Percentiles rank a stretch among this genome's conserved stretches.
Evolutionary conservation across 2,113 vertebrate species (phyloP).

Genomic region (Uropsilus gracilis): DNA sequence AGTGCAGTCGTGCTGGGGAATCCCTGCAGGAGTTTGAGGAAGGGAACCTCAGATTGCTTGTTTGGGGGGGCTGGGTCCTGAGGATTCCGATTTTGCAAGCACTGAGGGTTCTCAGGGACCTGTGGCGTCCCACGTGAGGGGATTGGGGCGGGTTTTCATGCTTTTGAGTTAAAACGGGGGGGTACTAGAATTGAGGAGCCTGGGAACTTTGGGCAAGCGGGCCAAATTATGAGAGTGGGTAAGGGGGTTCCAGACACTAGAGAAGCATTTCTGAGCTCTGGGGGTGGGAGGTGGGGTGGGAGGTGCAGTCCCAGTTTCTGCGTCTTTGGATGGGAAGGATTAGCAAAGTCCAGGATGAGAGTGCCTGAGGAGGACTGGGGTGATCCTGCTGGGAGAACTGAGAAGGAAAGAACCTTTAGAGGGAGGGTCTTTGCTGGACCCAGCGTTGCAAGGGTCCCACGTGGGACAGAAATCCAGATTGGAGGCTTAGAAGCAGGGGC

Average conservation of each 20-base stretch:
- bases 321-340: background rate
- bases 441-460: conserved; percentile 50
- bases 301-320: background rate
- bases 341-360: background rate
- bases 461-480: conserved; percentile 41
- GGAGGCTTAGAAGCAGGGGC: conserved; percentile 1
- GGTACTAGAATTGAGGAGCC: background rate
- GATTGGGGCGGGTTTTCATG: background rate
- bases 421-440: background rate
- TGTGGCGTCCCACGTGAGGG: conserved; percentile 36
- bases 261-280: background rate
- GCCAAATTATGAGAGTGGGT: background rate
- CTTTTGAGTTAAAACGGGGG: background rate
- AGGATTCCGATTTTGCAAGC: conserved; percentile 4
- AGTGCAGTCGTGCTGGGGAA: background rate
- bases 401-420: background rate
- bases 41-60: background rate
- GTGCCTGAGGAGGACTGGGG: background rate
- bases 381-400: background rate
- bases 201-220: background rate
- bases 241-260: background rate
- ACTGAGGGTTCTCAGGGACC: conserved; percentile 2
- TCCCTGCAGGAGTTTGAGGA: background rate
- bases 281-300: background rate
- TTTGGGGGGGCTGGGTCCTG: background rate